Conservation (phyloP, 2,113 vertebrate species). For the Lathamus discolor region DNA sequence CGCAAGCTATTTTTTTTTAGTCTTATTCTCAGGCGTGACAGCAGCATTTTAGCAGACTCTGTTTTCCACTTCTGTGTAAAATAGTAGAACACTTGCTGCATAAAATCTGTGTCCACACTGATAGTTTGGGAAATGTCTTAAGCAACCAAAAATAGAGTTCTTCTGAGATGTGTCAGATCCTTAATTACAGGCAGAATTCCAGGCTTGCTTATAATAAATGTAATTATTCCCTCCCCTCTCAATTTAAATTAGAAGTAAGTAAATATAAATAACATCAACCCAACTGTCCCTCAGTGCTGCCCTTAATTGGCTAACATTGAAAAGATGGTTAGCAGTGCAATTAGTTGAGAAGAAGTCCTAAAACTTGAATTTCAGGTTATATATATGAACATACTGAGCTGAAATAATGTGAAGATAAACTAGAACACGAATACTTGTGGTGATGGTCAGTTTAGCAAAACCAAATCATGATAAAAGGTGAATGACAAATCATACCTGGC, state of each 20-base stretch:
- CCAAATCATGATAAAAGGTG: not conserved
- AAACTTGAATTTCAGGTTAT: conserved; percentile 51
- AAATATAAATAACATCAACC: conserved; percentile 37
- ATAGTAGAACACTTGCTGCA: not conserved
- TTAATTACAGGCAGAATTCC: conserved; percentile 56
- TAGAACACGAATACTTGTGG: not conserved
- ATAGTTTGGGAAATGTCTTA: not conserved
- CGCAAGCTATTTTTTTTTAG: not conserved
- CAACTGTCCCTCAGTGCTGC: not conserved
- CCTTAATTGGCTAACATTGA: not conserved
- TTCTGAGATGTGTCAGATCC: conserved; percentile 28
- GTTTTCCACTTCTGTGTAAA: not conserved
- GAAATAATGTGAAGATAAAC: not conserved
- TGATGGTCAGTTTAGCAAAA: not conserved
- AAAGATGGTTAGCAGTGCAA: not conserved
- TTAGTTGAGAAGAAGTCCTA: not conserved
- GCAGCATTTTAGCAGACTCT: not conserved
- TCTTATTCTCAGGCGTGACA: not conserved
- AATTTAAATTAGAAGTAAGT: conserved; percentile 32
- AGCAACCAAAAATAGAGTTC: conserved; percentile 26
- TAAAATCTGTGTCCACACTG: not conserved
- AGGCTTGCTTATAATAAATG: conserved; percentile 40
- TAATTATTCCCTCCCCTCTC: conserved; percentile 34
- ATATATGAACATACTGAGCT: not conserved
- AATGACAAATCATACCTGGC: not conserved